A percentile compares a stretch with the other conserved stretches of the same genome.
phyloP scores from a whole-genome alignment of 2,888 invertebrate genomes.

The Aspidiotus destructor region DNA sequence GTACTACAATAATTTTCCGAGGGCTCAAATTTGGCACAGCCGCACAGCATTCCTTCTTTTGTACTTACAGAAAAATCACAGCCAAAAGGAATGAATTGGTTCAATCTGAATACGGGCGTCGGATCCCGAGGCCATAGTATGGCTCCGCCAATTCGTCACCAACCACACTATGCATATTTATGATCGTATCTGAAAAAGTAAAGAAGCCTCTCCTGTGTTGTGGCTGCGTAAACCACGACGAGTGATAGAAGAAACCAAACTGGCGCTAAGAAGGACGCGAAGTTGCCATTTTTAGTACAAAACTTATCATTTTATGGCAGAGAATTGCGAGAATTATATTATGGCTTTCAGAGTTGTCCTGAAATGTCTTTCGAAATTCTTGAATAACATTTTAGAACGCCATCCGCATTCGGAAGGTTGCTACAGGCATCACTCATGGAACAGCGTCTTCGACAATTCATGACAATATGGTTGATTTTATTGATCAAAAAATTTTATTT shows the following conservation, averaged over 20 bases:
- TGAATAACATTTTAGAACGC: slow-evolving; percentile 88
- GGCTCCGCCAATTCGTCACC: slow-evolving; percentile 85
- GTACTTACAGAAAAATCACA: slow-evolving; percentile 70
- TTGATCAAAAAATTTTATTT: too few species aligned
- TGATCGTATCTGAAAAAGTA: slow-evolving; percentile 80
- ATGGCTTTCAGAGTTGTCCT: slow-evolving; percentile 68
- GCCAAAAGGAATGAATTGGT: slow-evolving; percentile 79
- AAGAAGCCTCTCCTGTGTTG: slow-evolving; percentile 92
- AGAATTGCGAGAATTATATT: neutral
- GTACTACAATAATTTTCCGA: too few species aligned
- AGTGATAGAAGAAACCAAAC: slow-evolving; percentile 85
- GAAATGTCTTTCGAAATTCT: slow-evolving; percentile 90
- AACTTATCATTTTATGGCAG: too few species aligned
- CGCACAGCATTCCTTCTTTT: too few species aligned
- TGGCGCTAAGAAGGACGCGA: slow-evolving; percentile 58
- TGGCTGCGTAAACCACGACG: slow-evolving; percentile 90
- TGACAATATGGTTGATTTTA: too few species aligned
- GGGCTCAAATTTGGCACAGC: too few species aligned
- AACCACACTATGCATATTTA: slow-evolving; percentile 87
- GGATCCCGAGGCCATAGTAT: slow-evolving; percentile 91
- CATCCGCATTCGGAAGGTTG: slow-evolving; percentile 78
- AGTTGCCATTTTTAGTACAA: too few species aligned
- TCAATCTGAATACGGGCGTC: slow-evolving; percentile 67
- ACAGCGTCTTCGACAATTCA: too few species aligned
- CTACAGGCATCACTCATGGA: slow-evolving; percentile 94